These are phyloP conservation scores for Actinia tenebrosa DNA, from an alignment of 64 coral and sea anemone species.

Conservation along the genomic window DNA sequence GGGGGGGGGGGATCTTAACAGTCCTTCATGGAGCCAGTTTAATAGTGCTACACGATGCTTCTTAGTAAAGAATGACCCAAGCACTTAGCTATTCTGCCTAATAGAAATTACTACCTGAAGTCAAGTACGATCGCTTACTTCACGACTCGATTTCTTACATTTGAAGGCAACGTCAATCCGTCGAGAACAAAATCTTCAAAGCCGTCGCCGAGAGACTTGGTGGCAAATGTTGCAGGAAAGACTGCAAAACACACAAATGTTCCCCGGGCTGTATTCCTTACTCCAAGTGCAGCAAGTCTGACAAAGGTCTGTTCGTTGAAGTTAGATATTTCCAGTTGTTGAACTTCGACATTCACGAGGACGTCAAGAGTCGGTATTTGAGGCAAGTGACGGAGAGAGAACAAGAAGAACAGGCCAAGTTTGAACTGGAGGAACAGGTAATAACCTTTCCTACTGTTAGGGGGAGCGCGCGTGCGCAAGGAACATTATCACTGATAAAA, in stretches of 20 bases:
- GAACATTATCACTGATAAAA: too few species aligned
- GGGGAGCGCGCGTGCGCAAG: too few species aligned
- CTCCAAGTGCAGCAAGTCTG: conserved; percentile 29
- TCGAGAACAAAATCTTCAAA: conserved; percentile 61
- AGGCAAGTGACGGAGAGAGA: conserved; percentile 76
- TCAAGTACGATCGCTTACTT: too few species aligned
- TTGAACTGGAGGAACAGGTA: conserved; percentile 69
- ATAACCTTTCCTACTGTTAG: too few species aligned
- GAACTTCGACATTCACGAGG: conserved; percentile 59
- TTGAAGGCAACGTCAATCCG: conserved; percentile 54
- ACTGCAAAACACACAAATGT: conserved; percentile 12
- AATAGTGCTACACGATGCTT: too few species aligned
- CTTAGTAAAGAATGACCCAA: too few species aligned
- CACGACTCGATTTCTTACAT: not conserved
- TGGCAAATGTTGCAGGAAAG: conserved; percentile 62
- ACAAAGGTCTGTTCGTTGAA: conserved; percentile 81
- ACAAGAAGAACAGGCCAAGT: conserved; percentile 73
- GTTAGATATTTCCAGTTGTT: conserved; percentile 79
- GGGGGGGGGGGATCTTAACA: too few species aligned
- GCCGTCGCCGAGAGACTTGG: conserved; percentile 55
- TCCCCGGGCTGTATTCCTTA: conserved; percentile 45
- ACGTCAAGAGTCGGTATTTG: conserved; percentile 70
- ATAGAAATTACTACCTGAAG: too few species aligned
- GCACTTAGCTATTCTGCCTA: too few species aligned
- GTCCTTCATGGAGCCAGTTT: too few species aligned